Conservation (phyloP, 2,113 vertebrate species). For the Notothenia coriiceps region DNA sequence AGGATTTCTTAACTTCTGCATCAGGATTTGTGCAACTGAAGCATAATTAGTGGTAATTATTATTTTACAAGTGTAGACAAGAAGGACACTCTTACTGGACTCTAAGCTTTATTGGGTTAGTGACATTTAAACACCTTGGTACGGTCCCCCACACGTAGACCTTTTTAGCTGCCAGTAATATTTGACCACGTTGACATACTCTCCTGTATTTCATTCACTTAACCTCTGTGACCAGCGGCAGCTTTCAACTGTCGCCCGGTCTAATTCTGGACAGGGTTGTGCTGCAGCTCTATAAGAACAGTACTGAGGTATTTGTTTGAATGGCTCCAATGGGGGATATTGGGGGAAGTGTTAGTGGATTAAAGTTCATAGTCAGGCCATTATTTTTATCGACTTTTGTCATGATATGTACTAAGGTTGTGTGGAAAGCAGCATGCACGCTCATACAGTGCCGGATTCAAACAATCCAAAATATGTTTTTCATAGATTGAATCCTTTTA, state of each 20-base stretch:
- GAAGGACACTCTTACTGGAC: background rate
- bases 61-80: background rate
- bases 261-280: constrained; percentile 37
- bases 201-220: constrained; percentile 22
- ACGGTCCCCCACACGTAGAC: background rate
- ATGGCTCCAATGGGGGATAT: background rate
- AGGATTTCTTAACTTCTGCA: no score
- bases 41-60: background rate
- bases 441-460: background rate
- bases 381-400: background rate
- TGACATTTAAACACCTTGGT: constrained; percentile 33
- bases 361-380: background rate
- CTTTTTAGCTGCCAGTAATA: constrained; percentile 25
- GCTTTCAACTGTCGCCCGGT: constrained; percentile 16
- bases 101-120: background rate
- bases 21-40: background rate
- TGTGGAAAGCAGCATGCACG: background rate
- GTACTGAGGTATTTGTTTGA: background rate
- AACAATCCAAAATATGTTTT: background rate
- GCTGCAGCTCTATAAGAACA: constrained; percentile 1
- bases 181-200: constrained; percentile 25
- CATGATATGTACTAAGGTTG: background rate
- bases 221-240: constrained; percentile 19
- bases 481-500: background rate
- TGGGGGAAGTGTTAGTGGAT: background rate